Conservation (phyloP, 2,888 invertebrate species). For the Aphrophora alni region DNA sequence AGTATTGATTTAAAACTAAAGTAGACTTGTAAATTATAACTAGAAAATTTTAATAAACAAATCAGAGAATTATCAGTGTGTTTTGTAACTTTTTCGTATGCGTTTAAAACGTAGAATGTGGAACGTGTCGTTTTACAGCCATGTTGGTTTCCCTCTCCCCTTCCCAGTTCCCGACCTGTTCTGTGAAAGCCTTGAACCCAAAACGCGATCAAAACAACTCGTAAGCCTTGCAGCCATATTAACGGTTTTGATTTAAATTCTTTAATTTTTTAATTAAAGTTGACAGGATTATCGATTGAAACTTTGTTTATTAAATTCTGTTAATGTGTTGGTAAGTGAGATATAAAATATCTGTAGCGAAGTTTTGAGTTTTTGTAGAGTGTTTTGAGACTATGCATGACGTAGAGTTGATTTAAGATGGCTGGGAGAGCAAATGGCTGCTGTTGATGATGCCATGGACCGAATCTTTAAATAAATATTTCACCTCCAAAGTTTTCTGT, state of each 20-base stretch:
- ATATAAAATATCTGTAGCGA: neutral
- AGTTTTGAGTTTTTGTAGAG: neutral
- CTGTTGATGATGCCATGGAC: neutral
- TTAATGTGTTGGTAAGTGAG: neutral
- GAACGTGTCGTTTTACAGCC: slow-evolving; percentile 28
- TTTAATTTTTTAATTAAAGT: slow-evolving; percentile 1
- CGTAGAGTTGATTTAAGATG: neutral
- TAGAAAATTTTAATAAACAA: neutral
- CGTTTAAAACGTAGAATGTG: neutral
- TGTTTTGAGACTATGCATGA: neutral
- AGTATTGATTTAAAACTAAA: neutral
- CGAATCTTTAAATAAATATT: neutral
- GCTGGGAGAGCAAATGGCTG: neutral
- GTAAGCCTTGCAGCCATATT: slow-evolving; percentile 12
- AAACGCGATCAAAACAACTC: slow-evolving; percentile 35
- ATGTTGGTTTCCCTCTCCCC: slow-evolving; percentile 30
- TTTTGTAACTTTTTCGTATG: neutral
- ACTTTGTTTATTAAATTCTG: slow-evolving; percentile 1
- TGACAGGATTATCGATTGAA: neutral
- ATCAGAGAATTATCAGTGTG: neutral
- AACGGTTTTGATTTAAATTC: slow-evolving; percentile 22
- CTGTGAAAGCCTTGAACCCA: slow-evolving; percentile 32
- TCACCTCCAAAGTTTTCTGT: neutral
- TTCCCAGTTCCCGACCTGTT: slow-evolving; percentile 11
- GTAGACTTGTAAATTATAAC: neutral